Evolutionary conservation across 2,797 vertebrate species (phyloP).

Genomic region (Neosalanx taihuensis): DNA sequence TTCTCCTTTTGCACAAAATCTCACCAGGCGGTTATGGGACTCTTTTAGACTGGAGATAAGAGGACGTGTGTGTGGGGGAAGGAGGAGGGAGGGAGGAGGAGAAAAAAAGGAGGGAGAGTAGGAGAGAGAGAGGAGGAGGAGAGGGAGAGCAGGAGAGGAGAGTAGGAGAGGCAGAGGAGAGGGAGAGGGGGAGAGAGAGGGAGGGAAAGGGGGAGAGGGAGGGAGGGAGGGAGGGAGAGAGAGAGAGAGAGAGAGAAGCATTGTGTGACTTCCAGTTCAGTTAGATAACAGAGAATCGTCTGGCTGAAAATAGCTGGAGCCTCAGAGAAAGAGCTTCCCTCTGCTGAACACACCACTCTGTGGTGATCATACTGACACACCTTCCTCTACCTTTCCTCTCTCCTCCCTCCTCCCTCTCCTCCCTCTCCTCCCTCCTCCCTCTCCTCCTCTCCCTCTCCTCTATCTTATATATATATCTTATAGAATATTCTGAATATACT

Average conservation of each 20-base stretch:
- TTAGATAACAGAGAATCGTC: constrained; percentile 35
- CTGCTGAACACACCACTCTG: too few relatives aligned
- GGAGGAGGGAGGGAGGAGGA: constrained; percentile 33
- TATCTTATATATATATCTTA: too few relatives aligned
- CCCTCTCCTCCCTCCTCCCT: not conserved
- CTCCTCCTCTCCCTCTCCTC: not conserved
- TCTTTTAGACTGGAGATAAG: not conserved
- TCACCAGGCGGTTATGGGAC: constrained; percentile 8
- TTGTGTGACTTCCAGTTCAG: not conserved
- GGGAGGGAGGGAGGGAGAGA: not conserved
- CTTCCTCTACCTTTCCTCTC: not conserved
- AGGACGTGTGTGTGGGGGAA: constrained; percentile 13
- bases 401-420: not conserved
- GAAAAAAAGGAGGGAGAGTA: constrained; percentile 28
- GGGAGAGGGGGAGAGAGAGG: constrained; percentile 30
- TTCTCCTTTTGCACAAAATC: constrained; percentile 26
- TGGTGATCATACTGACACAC: too few relatives aligned
- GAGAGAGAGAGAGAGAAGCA: not conserved
- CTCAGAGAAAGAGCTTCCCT: constrained; percentile 22
- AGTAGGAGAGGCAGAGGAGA: constrained; percentile 14
- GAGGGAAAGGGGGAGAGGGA: constrained; percentile 26
- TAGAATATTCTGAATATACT: too few relatives aligned
- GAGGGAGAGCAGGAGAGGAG: constrained; percentile 39
- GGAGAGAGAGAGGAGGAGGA: constrained; percentile 28
- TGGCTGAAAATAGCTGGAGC: constrained; percentile 39